Percentiles rank a stretch among this genome's conserved stretches.
phyloP scores from a whole-genome alignment of 2,888 invertebrate genomes.

The Stenurella melanura region DNA sequence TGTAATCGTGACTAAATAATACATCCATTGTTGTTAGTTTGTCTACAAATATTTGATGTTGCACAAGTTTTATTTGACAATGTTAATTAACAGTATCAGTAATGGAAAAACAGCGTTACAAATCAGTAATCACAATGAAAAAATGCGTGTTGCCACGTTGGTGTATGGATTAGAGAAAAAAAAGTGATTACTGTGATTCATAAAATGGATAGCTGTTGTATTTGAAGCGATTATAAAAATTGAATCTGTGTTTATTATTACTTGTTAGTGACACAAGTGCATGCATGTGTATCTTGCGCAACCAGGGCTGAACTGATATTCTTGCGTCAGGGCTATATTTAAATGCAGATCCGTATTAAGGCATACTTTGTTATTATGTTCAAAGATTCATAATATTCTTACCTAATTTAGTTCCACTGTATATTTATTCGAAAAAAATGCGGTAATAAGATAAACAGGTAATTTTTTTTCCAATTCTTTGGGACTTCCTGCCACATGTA shows the following conservation, averaged over 20 bases:
- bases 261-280: slow-evolving; percentile 45
- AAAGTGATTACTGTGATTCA: slow-evolving; percentile 26
- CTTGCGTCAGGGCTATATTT: slow-evolving; percentile 52
- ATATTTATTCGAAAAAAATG: too few relatives aligned
- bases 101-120: slow-evolving; percentile 18
- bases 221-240: slow-evolving; percentile 35
- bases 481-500: too few relatives aligned
- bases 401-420: too few relatives aligned
- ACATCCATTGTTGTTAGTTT: slow-evolving; percentile 53
- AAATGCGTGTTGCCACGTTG: slow-evolving; percentile 1
- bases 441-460: too few relatives aligned
- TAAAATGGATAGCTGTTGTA: slow-evolving; percentile 21
- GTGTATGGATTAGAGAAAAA: slow-evolving; percentile 2
- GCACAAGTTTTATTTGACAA: slow-evolving; percentile 29
- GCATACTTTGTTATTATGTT: too few relatives aligned
- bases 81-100: slow-evolving; percentile 13
- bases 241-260: slow-evolving; percentile 33
- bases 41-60: slow-evolving; percentile 35
- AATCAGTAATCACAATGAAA: slow-evolving; percentile 4
- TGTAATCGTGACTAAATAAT: slow-evolving; percentile 33
- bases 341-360: slow-evolving; percentile 16
- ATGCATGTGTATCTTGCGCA: slow-evolving; percentile 45
- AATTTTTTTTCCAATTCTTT: too few relatives aligned
- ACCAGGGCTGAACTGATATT: slow-evolving; percentile 39
- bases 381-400: too few relatives aligned